Base-by-base conservation (phyloP, 2,888 invertebrate genomes). In the Cheilosia scutellata region DNA sequence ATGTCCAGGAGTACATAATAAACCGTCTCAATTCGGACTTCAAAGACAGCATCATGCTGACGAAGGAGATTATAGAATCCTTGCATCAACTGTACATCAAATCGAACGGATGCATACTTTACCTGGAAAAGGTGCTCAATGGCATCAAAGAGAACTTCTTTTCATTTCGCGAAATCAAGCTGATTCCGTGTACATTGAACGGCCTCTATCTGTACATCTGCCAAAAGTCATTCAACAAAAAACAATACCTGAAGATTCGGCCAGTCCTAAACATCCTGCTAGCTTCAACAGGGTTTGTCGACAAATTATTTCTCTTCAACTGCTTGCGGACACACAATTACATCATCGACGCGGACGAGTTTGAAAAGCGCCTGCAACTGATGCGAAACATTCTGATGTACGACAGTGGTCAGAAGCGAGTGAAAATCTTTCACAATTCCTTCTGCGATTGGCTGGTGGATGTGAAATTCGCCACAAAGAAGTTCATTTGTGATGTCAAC, bases 401-500 rank as follows among this genome's bases (percentile, higher is more conserved):
- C 87, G 91, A 92, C 68, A 87, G 88, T 4, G 86, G 66, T 2
- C 90, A 91, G 40, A 89, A 90, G 31, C 90, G 91, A 3, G 83
- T 93, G n/a, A 92, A 92, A 87, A 94, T 98, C 57, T 98, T 98
- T 93, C 98, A 99, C 92, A 97, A 97, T 91, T 98, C 98, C 82
- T 98, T 98, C 92, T 96, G 98, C 29, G 96, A 97, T 90, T 99
- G 99, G 99, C 93, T 99, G 88, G 93, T 97, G 70, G 99, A 99
- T 92, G 98, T 99, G n/a, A 99, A 99, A 92, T 98, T 99, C 91
- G 98, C 98, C 92, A 99, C 98, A 2, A 96, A 98, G 88, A 96
- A 98, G 89, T 99, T 98, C 92, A 94, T 98, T 87, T 98, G 98
- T 92, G 95, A 96, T 88, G 95, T 96, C 7, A 94, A 95, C 65